Percentiles rank a stretch among this genome's conserved stretches.
Evolutionary conservation across 2,888 invertebrate genomes (phyloP).

Genomic region (Agriopis leucophaearia): DNA sequence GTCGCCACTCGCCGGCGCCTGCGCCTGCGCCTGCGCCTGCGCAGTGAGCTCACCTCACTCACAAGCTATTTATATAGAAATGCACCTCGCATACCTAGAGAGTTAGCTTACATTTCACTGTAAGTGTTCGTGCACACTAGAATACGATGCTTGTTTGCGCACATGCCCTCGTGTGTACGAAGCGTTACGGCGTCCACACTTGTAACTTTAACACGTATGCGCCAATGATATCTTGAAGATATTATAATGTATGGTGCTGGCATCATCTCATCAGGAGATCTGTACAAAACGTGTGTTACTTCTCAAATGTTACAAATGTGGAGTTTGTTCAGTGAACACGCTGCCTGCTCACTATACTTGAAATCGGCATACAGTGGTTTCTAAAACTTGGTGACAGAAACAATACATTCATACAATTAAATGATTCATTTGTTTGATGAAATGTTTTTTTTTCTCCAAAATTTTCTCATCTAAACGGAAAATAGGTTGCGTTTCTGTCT

Average conservation of each 20-base stretch:
- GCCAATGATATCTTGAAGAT: background rate
- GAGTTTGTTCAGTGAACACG: constrained; percentile 2
- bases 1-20: constrained; percentile 41
- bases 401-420: background rate
- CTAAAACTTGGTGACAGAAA: constrained; percentile 29
- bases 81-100: constrained; percentile 17
- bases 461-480: background rate
- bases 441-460: background rate
- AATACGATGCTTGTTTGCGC: constrained; percentile 5
- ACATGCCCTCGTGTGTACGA: background rate
- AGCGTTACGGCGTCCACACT: background rate
- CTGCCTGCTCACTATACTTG: constrained; percentile 1
- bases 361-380: constrained; percentile 12
- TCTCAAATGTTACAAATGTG: background rate
- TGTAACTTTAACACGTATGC: background rate
- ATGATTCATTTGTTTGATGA: background rate
- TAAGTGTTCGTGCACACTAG: constrained; percentile 4
- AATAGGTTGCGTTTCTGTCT: constrained; percentile 45
- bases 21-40: no score
- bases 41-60: no score
- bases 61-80: constrained; percentile 34
- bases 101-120: constrained; percentile 1
- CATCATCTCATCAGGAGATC: no score
- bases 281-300: background rate
- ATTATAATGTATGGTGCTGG: background rate